Conservation (phyloP, 2,888 invertebrate genomes). For the Cosmia pyralina region DNA sequence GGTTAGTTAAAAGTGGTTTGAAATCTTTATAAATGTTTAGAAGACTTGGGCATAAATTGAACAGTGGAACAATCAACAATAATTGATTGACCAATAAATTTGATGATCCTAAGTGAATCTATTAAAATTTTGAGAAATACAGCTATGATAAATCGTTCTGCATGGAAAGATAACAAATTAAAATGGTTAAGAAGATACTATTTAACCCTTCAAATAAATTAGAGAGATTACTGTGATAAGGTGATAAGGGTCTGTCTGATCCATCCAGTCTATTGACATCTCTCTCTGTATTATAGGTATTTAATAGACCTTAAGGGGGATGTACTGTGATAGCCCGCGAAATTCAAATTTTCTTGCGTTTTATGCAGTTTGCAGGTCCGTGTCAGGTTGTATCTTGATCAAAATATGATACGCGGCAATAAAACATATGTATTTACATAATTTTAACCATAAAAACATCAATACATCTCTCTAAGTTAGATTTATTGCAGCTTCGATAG, state of each 20-base stretch:
- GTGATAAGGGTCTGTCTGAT: not conserved
- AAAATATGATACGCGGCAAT: too few relatives aligned
- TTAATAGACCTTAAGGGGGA: not conserved
- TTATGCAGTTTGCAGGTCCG: too few relatives aligned
- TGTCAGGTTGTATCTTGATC: too few relatives aligned
- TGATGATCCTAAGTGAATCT: not conserved
- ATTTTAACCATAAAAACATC: too few relatives aligned
- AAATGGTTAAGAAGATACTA: not conserved
- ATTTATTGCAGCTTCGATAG: too few relatives aligned
- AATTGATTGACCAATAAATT: not conserved
- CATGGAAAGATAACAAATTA: not conserved
- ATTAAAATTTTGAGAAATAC: not conserved
- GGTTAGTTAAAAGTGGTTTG: slow-evolving; percentile 83
- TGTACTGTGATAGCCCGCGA: too few relatives aligned
- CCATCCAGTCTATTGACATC: not conserved
- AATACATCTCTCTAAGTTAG: too few relatives aligned
- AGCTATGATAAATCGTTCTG: not conserved
- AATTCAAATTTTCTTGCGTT: too few relatives aligned
- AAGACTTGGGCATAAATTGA: not conserved
- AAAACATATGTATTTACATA: too few relatives aligned
- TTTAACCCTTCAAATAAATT: not conserved
- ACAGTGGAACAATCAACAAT: not conserved
- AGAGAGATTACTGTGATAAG: not conserved
- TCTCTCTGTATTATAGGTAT: not conserved
- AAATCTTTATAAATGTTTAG: not conserved